Percentiles rank a stretch among this genome's conserved stretches.
phyloP scores from a whole-genome alignment of 2,113 vertebrate species.

The Aegypius monachus region DNA sequence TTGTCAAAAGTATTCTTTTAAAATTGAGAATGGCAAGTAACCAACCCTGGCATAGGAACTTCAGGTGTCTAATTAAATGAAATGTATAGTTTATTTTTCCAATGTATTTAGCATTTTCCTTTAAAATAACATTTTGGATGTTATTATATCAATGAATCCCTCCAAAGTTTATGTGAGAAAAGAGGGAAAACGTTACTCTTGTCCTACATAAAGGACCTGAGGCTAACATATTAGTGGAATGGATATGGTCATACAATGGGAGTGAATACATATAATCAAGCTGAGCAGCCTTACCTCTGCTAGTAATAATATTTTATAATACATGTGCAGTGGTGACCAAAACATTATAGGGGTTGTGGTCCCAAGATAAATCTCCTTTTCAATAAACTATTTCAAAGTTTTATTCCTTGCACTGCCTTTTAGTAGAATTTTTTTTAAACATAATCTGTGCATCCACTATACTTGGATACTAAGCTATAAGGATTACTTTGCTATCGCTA shows the following conservation, averaged over 20 bases:
- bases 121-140: not conserved
- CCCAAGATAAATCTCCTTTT: not conserved
- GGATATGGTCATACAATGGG: not conserved
- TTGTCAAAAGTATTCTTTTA: not conserved
- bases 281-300: not conserved
- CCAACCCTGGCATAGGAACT: not conserved
- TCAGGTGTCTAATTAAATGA: not conserved
- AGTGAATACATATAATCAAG: not conserved
- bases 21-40: not conserved
- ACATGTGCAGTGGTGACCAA: not conserved
- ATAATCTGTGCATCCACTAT: not conserved
- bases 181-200: not conserved
- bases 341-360: not conserved
- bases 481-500: not conserved
- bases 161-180: not conserved
- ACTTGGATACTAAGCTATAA: not conserved
- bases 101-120: not conserved
- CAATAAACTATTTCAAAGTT: not conserved
- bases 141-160: not conserved
- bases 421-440: not conserved
- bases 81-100: not conserved
- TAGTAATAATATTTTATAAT: not conserved
- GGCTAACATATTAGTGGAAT: not conserved
- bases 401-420: not conserved
- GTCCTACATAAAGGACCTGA: not conserved